A percentile compares a stretch with the other conserved stretches of the same genome.
Conservation (phyloP, 2,888 invertebrate genomes). For the Mellilla xanthometata region DNA sequence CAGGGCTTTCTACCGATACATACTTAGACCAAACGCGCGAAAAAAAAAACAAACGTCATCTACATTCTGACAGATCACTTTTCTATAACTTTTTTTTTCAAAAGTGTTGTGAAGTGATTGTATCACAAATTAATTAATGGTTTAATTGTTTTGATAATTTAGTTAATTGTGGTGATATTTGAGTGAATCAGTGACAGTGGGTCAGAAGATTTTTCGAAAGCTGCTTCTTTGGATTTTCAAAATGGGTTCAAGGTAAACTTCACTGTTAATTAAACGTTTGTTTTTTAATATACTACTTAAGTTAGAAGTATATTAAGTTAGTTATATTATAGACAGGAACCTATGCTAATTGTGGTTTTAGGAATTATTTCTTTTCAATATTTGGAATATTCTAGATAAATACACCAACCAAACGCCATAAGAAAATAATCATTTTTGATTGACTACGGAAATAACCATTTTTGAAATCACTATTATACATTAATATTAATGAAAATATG, state of each 20-base stretch:
- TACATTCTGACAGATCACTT: slow-evolving; percentile 10
- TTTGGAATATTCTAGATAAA: no score
- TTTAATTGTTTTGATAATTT: slow-evolving; percentile 1
- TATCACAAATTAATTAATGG: slow-evolving; percentile 2
- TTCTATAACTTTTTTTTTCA: slow-evolving; percentile 4
- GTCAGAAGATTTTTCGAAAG: slow-evolving; percentile 17
- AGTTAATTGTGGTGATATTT: slow-evolving; percentile 17
- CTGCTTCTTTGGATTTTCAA: slow-evolving; percentile 40
- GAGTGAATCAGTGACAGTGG: slow-evolving; percentile 26
- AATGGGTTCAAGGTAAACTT: slow-evolving; percentile 66
- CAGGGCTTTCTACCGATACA: slow-evolving; percentile 66
- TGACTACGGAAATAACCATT: no score
- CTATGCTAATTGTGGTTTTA: no score
- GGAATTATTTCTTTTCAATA: no score
- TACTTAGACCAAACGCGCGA: slow-evolving; percentile 38
- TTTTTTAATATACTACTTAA: no score
- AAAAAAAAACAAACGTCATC: slow-evolving; percentile 16
- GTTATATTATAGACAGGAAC: no score
- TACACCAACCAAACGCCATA: no score
- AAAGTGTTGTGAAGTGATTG: slow-evolving; percentile 12
- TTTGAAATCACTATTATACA: no score
- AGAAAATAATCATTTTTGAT: no score
- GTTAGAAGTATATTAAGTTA: no score
- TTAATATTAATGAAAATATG: no score
- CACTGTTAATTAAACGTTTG: slow-evolving; percentile 23